Conservation (phyloP, 2,113 vertebrate species). For the Steatornis caripensis region DNA sequence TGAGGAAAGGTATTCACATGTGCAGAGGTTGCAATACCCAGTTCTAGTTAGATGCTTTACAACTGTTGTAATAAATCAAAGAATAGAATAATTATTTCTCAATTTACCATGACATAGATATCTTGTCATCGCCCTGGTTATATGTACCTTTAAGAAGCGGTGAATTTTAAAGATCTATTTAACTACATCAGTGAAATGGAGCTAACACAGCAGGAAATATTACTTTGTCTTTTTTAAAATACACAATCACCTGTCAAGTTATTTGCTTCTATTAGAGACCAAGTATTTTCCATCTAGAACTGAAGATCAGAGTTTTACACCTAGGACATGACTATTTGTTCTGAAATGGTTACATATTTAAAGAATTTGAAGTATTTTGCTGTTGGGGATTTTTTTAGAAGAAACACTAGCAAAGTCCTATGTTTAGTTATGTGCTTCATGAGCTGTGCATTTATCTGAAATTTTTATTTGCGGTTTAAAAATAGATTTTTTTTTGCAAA, state of each 20-base stretch:
- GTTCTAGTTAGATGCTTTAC: slow-evolving; percentile 32
- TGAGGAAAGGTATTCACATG: neutral
- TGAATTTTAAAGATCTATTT: slow-evolving; percentile 2
- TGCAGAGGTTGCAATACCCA: neutral
- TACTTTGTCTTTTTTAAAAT: neutral
- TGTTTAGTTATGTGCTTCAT: neutral
- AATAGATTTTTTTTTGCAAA: neutral
- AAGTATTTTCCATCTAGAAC: neutral
- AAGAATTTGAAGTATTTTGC: neutral
- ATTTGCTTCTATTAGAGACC: neutral
- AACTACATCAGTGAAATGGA: neutral
- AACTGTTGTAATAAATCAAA: slow-evolving; percentile 64
- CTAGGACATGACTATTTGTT: neutral
- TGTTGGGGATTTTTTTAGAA: neutral
- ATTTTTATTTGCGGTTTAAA: neutral
- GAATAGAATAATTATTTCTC: slow-evolving; percentile 50
- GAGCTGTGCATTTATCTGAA: neutral
- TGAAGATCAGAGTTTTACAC: neutral
- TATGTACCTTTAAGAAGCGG: neutral
- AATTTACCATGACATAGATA: slow-evolving; percentile 19
- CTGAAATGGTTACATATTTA: neutral
- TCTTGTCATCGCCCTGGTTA: slow-evolving; percentile 13
- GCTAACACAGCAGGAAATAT: neutral
- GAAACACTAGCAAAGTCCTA: neutral
- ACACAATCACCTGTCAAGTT: neutral